Evolutionary conservation across 1,140 invertebrate species (phyloP).

Genomic region (Pogonomyrmex californicus): DNA sequence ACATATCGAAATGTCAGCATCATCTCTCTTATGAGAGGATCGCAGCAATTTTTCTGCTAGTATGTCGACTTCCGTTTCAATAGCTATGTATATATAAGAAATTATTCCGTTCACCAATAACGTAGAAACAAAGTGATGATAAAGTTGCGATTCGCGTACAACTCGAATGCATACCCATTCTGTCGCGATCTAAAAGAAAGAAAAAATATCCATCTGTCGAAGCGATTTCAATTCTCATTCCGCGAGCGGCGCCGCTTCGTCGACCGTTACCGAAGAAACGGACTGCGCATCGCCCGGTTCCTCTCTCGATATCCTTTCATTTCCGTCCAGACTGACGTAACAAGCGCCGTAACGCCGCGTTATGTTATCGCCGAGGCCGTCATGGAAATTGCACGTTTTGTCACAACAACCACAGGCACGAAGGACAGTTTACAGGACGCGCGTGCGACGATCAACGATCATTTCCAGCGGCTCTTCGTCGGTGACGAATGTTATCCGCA

Average conservation of each 20-base stretch:
- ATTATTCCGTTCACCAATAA: constrained; percentile 36
- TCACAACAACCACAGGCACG: constrained; percentile 51
- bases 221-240: constrained; percentile 59
- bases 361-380: constrained; percentile 59
- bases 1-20: neutral
- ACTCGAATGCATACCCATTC: constrained; percentile 13
- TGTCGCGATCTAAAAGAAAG: constrained; percentile 11
- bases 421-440: constrained; percentile 42
- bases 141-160: constrained; percentile 29
- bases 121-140: constrained; percentile 24
- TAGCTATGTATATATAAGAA: neutral
- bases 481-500: constrained; percentile 53
- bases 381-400: constrained; percentile 73
- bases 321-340: constrained; percentile 57
- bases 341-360: constrained; percentile 23
- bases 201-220: constrained; percentile 23
- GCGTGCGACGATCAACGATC: constrained; percentile 70
- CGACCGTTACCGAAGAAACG: constrained; percentile 51
- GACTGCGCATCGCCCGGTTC: neutral
- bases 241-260: constrained; percentile 39
- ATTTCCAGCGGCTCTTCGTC: constrained; percentile 62
- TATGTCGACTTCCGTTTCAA: neutral
- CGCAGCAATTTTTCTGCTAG: neutral
- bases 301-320: constrained; percentile 61
- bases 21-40: neutral